Evolutionary conservation across 2,113 vertebrate genomes (phyloP).

Genomic region (Oncorhynchus kisutch): DNA sequence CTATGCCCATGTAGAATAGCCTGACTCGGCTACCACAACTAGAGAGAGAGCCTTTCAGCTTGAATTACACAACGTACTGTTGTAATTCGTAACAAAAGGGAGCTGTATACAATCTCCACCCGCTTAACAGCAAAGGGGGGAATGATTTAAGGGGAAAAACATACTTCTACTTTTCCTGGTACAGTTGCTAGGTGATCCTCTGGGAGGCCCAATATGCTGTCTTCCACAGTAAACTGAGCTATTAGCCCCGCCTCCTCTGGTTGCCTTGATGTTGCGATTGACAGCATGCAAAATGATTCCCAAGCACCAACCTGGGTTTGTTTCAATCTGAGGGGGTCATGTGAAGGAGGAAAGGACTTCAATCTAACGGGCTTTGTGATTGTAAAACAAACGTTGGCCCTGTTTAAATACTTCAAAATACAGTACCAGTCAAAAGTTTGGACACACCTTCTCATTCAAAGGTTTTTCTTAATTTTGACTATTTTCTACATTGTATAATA

Average conservation of each 20-base stretch:
- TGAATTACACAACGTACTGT: too few species aligned
- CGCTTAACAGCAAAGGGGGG: too few species aligned
- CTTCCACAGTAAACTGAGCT: neutral
- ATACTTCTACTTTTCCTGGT: neutral
- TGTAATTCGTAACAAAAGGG: neutral
- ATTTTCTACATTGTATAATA: too few species aligned
- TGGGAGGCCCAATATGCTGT: slow-evolving; percentile 3
- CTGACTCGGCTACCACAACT: too few species aligned
- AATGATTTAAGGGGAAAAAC: neutral
- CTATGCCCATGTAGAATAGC: neutral
- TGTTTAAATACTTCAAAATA: neutral
- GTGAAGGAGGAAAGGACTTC: neutral
- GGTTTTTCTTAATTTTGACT: too few species aligned
- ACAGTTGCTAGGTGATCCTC: slow-evolving; percentile 20
- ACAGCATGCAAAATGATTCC: slow-evolving; percentile 27
- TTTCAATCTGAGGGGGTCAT: slow-evolving; percentile 24
- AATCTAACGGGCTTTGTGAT: neutral
- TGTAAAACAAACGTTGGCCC: neutral
- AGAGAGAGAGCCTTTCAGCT: neutral
- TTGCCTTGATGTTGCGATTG: slow-evolving; percentile 39
- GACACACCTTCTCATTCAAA: too few species aligned
- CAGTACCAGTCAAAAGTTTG: too few species aligned
- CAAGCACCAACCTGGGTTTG: slow-evolving; percentile 28
- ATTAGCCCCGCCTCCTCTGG: slow-evolving; percentile 9
- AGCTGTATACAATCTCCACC: too few species aligned